Percentiles rank a stretch among this genome's conserved stretches.
These are phyloP conservation scores for Chelon labrosus DNA, from an alignment of 2,797 vertebrate genomes.

Conservation along the genomic window DNA sequence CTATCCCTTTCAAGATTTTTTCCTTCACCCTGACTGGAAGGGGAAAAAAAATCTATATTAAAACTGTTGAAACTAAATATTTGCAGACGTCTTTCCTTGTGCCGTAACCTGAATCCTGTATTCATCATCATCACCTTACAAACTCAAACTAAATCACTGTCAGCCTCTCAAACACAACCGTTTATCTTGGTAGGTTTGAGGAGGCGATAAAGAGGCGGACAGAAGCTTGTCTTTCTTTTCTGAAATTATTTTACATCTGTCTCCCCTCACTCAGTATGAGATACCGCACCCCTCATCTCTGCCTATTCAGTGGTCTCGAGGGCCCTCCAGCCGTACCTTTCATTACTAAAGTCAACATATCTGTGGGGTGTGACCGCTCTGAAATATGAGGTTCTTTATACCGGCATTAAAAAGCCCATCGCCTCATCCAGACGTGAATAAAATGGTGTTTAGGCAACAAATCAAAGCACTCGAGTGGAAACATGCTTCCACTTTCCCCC, in stretches of 20 bases:
- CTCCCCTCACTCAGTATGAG: conserved; percentile 28
- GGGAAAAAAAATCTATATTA: too few species aligned
- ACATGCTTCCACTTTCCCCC: neutral
- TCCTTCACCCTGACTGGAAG: too few species aligned
- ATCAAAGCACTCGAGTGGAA: neutral
- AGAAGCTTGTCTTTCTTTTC: conserved; percentile 20
- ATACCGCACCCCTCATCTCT: conserved; percentile 43
- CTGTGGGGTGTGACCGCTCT: conserved; percentile 49
- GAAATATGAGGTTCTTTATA: conserved; percentile 44
- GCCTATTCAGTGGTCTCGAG: conserved; percentile 48
- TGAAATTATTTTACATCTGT: conserved; percentile 34
- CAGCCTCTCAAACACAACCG: conserved; percentile 4
- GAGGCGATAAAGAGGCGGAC: conserved; percentile 34
- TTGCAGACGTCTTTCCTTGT: too few species aligned
- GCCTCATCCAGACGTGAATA: conserved; percentile 9
- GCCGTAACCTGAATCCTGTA: conserved; percentile 3
- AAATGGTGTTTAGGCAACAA: conserved; percentile 9
- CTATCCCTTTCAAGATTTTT: too few species aligned
- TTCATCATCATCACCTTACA: neutral
- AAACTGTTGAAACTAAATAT: too few species aligned
- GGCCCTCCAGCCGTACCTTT: conserved; percentile 43
- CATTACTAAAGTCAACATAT: conserved; percentile 60
- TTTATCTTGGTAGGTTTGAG: conserved; percentile 32
- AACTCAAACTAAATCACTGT: neutral
- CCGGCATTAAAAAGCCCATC: conserved; percentile 15